Conservation (phyloP, 1,140 invertebrate genomes). For the Pachyrhynchus sulphureomaculatus region DNA sequence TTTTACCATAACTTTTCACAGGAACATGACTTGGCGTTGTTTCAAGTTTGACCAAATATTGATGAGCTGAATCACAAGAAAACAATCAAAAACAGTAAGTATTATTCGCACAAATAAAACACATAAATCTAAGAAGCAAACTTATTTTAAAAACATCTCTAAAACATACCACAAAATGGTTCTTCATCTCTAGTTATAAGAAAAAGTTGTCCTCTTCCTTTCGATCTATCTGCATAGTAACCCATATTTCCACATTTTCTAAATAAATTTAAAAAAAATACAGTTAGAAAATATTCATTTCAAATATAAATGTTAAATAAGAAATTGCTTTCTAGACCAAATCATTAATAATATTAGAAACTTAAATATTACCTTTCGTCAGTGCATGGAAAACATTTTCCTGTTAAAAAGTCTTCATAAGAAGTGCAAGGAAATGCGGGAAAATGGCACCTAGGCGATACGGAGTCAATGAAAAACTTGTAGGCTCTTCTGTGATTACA, state of each 20-base stretch:
- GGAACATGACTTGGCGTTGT: conserved; percentile 66
- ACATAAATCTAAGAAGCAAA: too few relatives aligned
- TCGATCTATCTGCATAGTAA: conserved; percentile 83
- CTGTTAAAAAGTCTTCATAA: conserved; percentile 81
- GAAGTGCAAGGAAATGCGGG: conserved; percentile 83
- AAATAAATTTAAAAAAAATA: conserved; percentile 27
- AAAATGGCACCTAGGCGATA: conserved; percentile 86
- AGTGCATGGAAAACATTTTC: conserved; percentile 71
- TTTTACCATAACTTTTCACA: conserved; percentile 74
- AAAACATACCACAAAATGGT: conserved; percentile 78
- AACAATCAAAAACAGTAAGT: background rate
- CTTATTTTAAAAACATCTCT: too few relatives aligned
- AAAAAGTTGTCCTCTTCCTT: conserved; percentile 79
- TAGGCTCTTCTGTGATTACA: conserved; percentile 91
- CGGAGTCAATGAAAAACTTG: conserved; percentile 91
- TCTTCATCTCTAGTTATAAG: conserved; percentile 87
- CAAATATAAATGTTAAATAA: too few relatives aligned
- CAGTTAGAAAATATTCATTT: too few relatives aligned
- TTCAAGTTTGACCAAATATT: conserved; percentile 80
- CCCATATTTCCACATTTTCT: conserved; percentile 85
- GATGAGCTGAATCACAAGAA: conserved; percentile 65
- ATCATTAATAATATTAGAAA: background rate
- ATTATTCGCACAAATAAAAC: too few relatives aligned
- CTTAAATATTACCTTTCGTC: conserved; percentile 45
- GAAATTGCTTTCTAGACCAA: too few relatives aligned